These are phyloP conservation scores for Hofmannophila pseudospretella DNA, from an alignment of 2,888 invertebrate genomes.

Conservation along the genomic window DNA sequence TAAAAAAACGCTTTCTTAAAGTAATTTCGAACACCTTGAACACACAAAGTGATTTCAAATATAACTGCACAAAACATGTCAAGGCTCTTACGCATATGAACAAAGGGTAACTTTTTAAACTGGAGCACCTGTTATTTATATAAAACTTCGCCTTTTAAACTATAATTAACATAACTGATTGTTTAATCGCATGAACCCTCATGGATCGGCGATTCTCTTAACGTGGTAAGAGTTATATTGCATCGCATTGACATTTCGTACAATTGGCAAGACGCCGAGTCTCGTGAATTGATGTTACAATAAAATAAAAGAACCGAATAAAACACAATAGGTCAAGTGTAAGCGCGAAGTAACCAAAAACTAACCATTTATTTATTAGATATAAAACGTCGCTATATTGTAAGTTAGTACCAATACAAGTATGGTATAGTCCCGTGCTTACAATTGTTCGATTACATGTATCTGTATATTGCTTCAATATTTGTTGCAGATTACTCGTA, in stretches of 20 bases:
- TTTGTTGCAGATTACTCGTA: too few species aligned
- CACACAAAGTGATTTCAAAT: constrained; percentile 34
- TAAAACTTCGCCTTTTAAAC: constrained; percentile 1
- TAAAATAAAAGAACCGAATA: constrained; percentile 58
- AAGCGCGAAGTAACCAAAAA: constrained; percentile 40
- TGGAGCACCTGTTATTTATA: constrained; percentile 9
- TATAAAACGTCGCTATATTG: too few species aligned
- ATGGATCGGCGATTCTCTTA: constrained; percentile 11
- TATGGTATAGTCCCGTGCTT: too few species aligned
- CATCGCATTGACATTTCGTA: constrained; percentile 73
- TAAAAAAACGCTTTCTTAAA: constrained; percentile 24
- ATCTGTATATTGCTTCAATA: too few species aligned
- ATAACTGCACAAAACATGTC: constrained; percentile 51
- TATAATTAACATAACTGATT: constrained; percentile 1
- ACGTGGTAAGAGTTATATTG: constrained; percentile 55
- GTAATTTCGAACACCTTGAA: constrained; percentile 36
- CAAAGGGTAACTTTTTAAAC: constrained; percentile 25
- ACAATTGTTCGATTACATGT: too few species aligned
- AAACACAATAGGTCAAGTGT: constrained; percentile 45
- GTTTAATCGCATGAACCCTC: neutral
- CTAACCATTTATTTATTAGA: too few species aligned
- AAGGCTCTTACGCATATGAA: constrained; percentile 31
- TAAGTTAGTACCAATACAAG: too few species aligned
- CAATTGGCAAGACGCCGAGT: constrained; percentile 56
- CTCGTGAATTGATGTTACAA: constrained; percentile 54